Conservation (phyloP, 1,140 invertebrate species). For the Philotrypesis tridentata region DNA sequence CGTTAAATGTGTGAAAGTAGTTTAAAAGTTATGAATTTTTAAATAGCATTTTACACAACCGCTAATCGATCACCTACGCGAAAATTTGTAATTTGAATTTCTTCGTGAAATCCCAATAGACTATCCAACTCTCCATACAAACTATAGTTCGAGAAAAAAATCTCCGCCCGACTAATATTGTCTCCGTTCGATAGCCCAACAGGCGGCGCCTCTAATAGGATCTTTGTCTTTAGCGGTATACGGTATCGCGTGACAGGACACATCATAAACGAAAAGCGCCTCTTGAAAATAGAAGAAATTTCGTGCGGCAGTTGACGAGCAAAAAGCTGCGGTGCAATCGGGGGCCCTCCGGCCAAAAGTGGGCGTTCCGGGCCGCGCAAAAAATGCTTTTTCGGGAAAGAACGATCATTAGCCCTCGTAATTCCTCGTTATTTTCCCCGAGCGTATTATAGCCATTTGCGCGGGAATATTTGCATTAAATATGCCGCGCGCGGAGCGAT, state of each 20-base stretch:
- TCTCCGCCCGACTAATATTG: no score
- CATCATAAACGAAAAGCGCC: neutral
- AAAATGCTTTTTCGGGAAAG: neutral
- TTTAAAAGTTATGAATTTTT: no score
- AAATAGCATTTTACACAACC: no score
- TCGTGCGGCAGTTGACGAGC: neutral
- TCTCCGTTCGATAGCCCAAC: no score
- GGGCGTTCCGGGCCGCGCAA: neutral
- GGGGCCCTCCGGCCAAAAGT: neutral
- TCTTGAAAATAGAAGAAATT: neutral
- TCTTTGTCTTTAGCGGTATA: neutral
- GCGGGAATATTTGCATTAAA: slow-evolving; percentile 4
- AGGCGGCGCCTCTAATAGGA: neutral
- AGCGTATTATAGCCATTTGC: neutral
- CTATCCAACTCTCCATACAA: no score
- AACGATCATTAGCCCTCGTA: neutral
- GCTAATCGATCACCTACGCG: no score
- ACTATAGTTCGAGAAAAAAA: no score
- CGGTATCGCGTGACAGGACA: neutral
- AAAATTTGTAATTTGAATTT: no score
- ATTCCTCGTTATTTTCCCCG: neutral
- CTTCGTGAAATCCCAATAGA: no score
- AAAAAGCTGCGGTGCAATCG: neutral
- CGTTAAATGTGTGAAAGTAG: no score
- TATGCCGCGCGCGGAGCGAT: neutral